These are phyloP conservation scores for Lycopodina hypogea DNA, from an alignment of 37 sponge, comb jelly and placozoan genomes.

Conservation along the genomic window DNA sequence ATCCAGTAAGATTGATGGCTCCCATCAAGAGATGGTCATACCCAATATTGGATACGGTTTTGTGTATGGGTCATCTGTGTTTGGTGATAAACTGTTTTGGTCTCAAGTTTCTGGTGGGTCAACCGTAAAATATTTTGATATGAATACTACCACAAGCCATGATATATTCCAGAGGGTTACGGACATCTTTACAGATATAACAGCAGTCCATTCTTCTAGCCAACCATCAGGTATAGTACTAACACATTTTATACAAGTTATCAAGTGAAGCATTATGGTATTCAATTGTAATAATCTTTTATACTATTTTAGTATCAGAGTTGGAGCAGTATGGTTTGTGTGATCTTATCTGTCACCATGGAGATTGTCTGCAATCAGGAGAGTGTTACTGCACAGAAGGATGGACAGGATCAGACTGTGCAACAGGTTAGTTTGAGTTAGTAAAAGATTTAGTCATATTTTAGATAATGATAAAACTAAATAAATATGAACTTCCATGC, in stretches of 20 bases:
- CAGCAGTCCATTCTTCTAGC: neutral
- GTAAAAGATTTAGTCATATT: too few relatives aligned
- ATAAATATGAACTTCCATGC: neutral
- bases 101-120: neutral
- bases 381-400: slow-evolving; percentile 17
- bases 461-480: too few relatives aligned
- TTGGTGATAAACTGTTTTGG: neutral
- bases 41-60: neutral
- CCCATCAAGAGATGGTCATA: neutral
- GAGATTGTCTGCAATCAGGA: slow-evolving; percentile 13
- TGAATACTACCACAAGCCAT: neutral
- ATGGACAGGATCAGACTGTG: slow-evolving; percentile 15
- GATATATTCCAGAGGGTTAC: neutral
- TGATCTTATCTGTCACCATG: slow-evolving; percentile 14
- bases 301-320: neutral
- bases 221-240: slow-evolving; percentile 17
- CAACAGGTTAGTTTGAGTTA: neutral
- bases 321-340: neutral
- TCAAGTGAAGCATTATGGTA: too few relatives aligned
- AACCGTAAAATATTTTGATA: neutral
- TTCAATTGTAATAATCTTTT: neutral
- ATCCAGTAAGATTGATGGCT: slow-evolving; percentile 5
- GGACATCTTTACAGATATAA: neutral
- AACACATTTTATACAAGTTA: neutral
- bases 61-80: neutral